Base-by-base conservation (phyloP, 2,888 invertebrate genomes). In the Pherbina coryleti region DNA sequence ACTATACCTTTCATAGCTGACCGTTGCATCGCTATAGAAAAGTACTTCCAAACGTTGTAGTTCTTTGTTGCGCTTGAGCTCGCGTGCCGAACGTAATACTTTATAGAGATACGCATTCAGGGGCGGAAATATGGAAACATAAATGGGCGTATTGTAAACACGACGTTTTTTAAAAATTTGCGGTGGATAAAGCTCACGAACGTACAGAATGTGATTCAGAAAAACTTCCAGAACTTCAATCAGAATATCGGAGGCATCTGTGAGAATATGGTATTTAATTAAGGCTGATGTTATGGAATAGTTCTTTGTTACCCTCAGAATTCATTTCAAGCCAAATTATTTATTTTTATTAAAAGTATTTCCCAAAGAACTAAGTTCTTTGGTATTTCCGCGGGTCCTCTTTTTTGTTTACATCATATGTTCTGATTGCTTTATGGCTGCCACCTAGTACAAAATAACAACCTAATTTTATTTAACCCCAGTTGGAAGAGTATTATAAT, bases 151-250 rank as follows among this genome's bases (percentile, higher is more conserved):
- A 62, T 89, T 89, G 79, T 88, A 90, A 1, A 87, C 79, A 53
- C 87, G 86, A 3, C 86, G 84, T 79, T 86, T 87, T 49, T 86
- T 86, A 31, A 90, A 90, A 70, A 89, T 88, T 81, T 87, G 84
- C 2, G 78, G 17, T 0, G 90, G 90, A 81, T 90, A 90, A 2
- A 89, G 77, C 9, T 85, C 84, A 0, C 90, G 87, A 0, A 85
- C 64, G 71, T 88, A 89, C 0, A 90, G 80, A 44, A 89, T 85
- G 57, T 88, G 87, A 79, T 89, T 86, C 3, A 89, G 76, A 8
- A 88, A 84, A 0, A 90, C 86, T 78, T 90, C 90, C 3, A 90
- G 78, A 0, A 85, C 83, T 80, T 90, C 90, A 22, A 88, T 80
- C n/a, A 87, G 69, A 31, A 90, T 83, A 75, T 86, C 87, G 0